These are phyloP conservation scores for Corythornis vintsioides DNA, from an alignment of 2,113 vertebrate species.

Conservation along the genomic window DNA sequence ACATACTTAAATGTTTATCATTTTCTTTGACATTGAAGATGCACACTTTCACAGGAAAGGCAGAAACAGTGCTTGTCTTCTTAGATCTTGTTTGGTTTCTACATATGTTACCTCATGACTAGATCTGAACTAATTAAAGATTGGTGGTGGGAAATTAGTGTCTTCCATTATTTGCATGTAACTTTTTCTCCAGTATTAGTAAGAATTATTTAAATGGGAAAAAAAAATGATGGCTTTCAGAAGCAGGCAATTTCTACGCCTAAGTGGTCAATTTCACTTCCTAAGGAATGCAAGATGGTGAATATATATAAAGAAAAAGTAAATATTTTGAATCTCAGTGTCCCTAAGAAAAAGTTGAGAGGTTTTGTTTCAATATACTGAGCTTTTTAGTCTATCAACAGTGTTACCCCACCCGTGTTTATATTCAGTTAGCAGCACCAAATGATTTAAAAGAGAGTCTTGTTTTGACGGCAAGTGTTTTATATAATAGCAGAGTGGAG, in stretches of 20 bases:
- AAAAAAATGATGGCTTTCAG: neutral
- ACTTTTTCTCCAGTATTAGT: neutral
- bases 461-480: neutral
- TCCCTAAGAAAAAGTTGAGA: neutral
- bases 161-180: neutral
- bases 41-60: neutral
- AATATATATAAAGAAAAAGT: neutral
- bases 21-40: neutral
- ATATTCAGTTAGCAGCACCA: neutral
- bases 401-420: neutral
- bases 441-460: neutral
- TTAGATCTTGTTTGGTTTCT: neutral
- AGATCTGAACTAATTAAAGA: neutral
- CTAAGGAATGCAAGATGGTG: neutral
- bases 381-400: neutral
- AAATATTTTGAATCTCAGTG: neutral
- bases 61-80: neutral
- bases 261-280: neutral
- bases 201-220: neutral
- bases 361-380: neutral
- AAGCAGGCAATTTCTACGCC: neutral
- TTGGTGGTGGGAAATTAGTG: neutral
- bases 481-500: neutral
- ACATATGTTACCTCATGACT: rapidly evolving
- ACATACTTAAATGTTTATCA: neutral